Percentiles rank a stretch among this genome's conserved stretches.
Evolutionary conservation across 2,113 vertebrate genomes (phyloP).

Genomic region (Chlorodrepanis virens): DNA sequence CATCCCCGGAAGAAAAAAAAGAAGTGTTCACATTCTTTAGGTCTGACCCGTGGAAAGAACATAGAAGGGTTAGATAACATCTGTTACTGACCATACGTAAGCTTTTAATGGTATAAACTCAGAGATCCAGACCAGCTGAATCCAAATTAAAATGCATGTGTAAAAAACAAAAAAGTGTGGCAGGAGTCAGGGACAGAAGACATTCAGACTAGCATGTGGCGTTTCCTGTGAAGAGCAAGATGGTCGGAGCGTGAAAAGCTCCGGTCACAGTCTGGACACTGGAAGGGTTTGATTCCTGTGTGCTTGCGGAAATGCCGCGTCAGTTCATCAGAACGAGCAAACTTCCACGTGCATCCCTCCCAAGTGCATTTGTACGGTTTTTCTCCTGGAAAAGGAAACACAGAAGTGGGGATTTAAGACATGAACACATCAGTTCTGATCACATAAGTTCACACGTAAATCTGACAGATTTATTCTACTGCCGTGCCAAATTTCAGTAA

Average conservation of each 20-base stretch:
- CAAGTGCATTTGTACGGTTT: slow-evolving; percentile 98
- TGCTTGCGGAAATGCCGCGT: slow-evolving; percentile 99
- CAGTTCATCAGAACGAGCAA: slow-evolving; percentile 96
- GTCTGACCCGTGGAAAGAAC: slow-evolving; percentile 82
- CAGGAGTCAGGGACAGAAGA: neutral
- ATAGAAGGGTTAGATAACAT: slow-evolving; percentile 70
- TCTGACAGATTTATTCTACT: neutral
- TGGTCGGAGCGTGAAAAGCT: slow-evolving; percentile 98
- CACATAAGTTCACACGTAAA: neutral
- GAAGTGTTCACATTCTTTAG: slow-evolving; percentile 86
- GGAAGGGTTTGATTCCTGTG: slow-evolving; percentile 96
- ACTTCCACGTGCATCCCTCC: slow-evolving; percentile 99
- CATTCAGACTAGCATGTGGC: slow-evolving; percentile 90
- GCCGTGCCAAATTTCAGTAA: neutral
- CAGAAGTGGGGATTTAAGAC: neutral
- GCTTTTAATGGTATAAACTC: slow-evolving; percentile 74
- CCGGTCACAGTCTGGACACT: slow-evolving; percentile 97
- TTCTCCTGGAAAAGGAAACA: slow-evolving; percentile 80
- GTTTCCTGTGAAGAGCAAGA: slow-evolving; percentile 95
- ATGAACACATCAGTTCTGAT: neutral
- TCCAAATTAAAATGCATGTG: slow-evolving; percentile 72
- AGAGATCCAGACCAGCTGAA: slow-evolving; percentile 84
- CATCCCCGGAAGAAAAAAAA: slow-evolving; percentile 54
- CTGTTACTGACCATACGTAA: slow-evolving; percentile 78
- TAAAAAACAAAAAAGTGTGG: slow-evolving; percentile 33